A percentile compares a stretch with the other conserved stretches of the same genome.
Conservation (phyloP, 2,113 vertebrate species). For the Chamaetylas fuelleborni region DNA sequence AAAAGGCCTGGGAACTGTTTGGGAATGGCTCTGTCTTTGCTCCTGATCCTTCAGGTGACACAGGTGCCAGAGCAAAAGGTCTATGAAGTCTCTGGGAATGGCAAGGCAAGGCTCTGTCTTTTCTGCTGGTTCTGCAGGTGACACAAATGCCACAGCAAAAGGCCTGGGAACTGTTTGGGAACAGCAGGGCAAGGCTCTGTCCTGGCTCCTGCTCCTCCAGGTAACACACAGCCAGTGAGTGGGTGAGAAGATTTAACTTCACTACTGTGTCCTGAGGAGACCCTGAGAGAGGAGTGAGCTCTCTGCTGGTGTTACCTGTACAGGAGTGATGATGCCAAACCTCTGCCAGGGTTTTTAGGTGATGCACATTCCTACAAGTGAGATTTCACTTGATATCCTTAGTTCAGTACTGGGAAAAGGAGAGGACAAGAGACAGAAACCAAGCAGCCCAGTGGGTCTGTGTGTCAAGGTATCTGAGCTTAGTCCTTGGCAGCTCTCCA, state of each 20-base stretch:
- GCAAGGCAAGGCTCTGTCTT: too few species aligned
- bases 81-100: too few species aligned
- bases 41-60: background rate
- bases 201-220: fast-evolving
- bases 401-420: fast-evolving
- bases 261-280: background rate
- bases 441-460: background rate
- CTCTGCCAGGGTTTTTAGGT: background rate
- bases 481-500: background rate
- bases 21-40: too few species aligned
- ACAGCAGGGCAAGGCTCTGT: too few species aligned
- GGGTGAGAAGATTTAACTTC: background rate
- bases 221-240: background rate
- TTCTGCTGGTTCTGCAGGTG: too few species aligned
- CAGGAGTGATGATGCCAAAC: background rate
- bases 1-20: too few species aligned
- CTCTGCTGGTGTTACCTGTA: background rate
- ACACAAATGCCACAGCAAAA: too few species aligned
- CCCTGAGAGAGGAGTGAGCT: background rate
- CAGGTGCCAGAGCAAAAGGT: too few species aligned
- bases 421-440: background rate
- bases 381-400: fast-evolving
- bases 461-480: background rate
- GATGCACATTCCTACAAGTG: background rate
- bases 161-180: too few species aligned